A percentile compares a stretch with the other conserved stretches of the same genome.
phyloP scores from a whole-genome alignment of 1,140 invertebrate species.

The Meloidogyne hapla region DNA sequence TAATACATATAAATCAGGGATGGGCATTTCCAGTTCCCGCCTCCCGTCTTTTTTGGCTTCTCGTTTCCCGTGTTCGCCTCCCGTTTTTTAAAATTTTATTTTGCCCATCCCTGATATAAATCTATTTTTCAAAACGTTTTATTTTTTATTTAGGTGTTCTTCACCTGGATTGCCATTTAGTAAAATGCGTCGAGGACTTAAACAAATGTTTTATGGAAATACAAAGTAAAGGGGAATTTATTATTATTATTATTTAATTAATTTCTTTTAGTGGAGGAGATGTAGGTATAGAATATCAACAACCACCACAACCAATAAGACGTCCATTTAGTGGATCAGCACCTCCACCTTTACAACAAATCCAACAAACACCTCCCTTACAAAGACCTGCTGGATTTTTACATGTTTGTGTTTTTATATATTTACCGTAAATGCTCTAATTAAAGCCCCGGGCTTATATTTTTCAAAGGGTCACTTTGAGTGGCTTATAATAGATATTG shows the following conservation, averaged over 20 bases:
- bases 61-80: too few relatives aligned
- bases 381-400: conserved; percentile 29
- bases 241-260: neutral
- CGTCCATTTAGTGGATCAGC: conserved; percentile 2
- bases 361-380: conserved; percentile 10
- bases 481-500: too few relatives aligned
- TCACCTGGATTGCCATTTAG: neutral
- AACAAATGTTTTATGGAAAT: conserved; percentile 27
- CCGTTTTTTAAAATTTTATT: too few relatives aligned
- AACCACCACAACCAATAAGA: conserved; percentile 2
- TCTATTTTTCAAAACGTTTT: too few relatives aligned
- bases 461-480: too few relatives aligned
- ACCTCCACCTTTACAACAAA: conserved; percentile 1
- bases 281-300: conserved; percentile 3
- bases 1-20: too few relatives aligned
- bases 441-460: too few relatives aligned
- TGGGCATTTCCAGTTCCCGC: too few relatives aligned
- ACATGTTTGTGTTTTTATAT: conserved; percentile 10
- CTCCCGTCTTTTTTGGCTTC: too few relatives aligned
- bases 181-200: conserved; percentile 27
- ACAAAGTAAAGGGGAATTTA: conserved; percentile 8
- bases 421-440: too few relatives aligned
- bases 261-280: neutral
- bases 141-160: conserved; percentile 2
- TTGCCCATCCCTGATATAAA: too few relatives aligned